Percentiles rank a stretch among this genome's conserved stretches.
Conservation (phyloP, 2,113 vertebrate genomes). For the Agelaius phoeniceus region DNA sequence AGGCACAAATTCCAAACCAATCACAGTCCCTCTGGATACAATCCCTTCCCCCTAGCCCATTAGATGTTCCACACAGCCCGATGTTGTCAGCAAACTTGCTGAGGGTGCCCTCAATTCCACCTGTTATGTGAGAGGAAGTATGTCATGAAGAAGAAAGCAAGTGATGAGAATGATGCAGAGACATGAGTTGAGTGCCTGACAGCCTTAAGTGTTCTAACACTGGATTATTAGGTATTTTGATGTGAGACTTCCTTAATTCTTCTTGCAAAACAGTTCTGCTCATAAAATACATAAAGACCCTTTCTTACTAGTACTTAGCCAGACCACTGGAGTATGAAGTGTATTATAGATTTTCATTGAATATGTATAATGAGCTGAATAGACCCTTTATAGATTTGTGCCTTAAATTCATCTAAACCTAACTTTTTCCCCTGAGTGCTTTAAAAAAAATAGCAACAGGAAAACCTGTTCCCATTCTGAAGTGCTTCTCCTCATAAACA, state of each 20-base stretch:
- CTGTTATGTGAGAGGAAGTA: not conserved
- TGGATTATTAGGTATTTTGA: not conserved
- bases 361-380: not conserved
- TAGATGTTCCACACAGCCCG: not conserved
- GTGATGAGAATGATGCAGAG: not conserved
- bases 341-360: not conserved
- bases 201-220: not conserved
- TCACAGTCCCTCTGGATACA: not conserved
- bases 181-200: not conserved
- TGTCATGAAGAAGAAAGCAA: not conserved
- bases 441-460: not conserved
- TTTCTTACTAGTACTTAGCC: not conserved
- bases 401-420: not conserved
- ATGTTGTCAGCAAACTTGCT: not conserved
- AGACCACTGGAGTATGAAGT: not conserved
- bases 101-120: not conserved
- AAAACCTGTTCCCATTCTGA: not conserved
- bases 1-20: not conserved
- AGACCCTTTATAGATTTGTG: not conserved
- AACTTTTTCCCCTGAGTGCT: not conserved
- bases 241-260: not conserved
- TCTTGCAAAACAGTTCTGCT: not conserved
- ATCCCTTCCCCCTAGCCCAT: not conserved
- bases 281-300: not conserved
- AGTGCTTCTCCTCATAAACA: not conserved